Base-by-base conservation (phyloP, 1,140 invertebrate genomes). In the Ceratina australensis region DNA sequence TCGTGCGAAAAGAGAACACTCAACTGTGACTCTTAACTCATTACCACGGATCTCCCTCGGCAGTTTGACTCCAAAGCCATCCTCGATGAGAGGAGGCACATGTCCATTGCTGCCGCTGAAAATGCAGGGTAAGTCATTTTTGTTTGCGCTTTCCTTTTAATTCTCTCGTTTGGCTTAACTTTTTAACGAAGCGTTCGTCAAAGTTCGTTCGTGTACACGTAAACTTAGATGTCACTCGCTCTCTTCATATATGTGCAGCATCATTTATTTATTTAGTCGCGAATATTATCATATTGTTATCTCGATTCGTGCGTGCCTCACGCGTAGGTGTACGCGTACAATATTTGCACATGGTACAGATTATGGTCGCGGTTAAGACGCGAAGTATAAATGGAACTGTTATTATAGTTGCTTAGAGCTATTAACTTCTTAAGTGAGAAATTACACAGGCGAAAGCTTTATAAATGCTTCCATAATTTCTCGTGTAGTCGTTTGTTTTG, bases 61-160 rank as follows among this genome's bases (percentile, higher is more conserved):
- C 86, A 89, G 82, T 89, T 87, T 84, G 82, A 88, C 86, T 81
- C 88, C 82, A 77, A 87, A 87, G 86, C 90, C 84, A 90, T 87
- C 89, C 90, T 91, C 89, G 88, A 92, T 92, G 92, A 92, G 88
- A 91, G 90, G 90, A 91, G 89, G 91, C 93, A 93, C 93, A 94
- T 94, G 93, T 94, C 93, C 93, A 93, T 94, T 93, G 93, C 91
- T 93, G 92, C 92, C 89, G 90, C 93, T 93, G 93, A 94, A 93
- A 94, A 94, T 94, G 93, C 93, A 93, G 93, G 93, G 93, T 94
- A 86, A 93, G 93, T 91, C 50, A 2, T 2, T 20, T 4, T 26
- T 28, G 42, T 0, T 8, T 3, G 24, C 20, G 50, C 0, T 8
- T 63, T 54, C 20, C 0, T 4, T 49, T 22, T 52, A 13, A 24